These are phyloP conservation scores for Porites australiensis DNA, from an alignment of 64 coral and sea anemone species.

Conservation along the genomic window DNA sequence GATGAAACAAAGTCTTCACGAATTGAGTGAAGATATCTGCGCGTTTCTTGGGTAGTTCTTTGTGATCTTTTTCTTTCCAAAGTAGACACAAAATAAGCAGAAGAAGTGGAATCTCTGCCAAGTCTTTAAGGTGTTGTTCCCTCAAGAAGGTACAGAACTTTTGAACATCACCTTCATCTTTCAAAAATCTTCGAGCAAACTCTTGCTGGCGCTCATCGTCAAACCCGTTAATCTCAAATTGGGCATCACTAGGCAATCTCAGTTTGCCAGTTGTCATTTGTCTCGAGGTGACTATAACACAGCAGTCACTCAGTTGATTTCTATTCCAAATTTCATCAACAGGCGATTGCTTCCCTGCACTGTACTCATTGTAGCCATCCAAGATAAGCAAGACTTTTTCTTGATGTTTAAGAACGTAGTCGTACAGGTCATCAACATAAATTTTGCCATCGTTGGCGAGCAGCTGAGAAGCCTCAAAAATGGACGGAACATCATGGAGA, in stretches of 20 bases:
- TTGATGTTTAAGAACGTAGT: conserved; percentile 25
- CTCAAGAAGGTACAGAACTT: background rate
- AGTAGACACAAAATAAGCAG: conserved; percentile 22
- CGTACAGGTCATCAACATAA: background rate
- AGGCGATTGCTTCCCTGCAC: background rate
- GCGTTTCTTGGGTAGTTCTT: background rate
- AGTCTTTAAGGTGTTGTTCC: background rate
- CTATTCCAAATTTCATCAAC: conserved; percentile 14
- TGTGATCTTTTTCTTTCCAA: conserved; percentile 7
- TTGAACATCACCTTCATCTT: background rate
- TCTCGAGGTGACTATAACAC: conserved; percentile 11
- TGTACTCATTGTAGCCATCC: conserved; percentile 37
- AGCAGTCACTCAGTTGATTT: background rate
- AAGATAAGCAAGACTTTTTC: conserved; percentile 23
- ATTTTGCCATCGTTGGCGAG: conserved; percentile 3
- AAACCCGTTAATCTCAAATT: background rate
- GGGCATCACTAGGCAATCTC: background rate
- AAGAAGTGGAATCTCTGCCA: conserved; percentile 32
- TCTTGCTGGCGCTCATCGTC: background rate
- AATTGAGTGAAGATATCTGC: conserved; percentile 4
- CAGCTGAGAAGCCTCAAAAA: conserved; percentile 1
- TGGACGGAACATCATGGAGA: background rate
- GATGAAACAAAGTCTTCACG: conserved; percentile 13
- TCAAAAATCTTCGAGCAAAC: conserved; percentile 12
- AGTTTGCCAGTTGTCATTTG: background rate